Evolutionary conservation across 2,888 invertebrate species (phyloP).

Genomic region (Caenorhabditis virilis): DNA sequence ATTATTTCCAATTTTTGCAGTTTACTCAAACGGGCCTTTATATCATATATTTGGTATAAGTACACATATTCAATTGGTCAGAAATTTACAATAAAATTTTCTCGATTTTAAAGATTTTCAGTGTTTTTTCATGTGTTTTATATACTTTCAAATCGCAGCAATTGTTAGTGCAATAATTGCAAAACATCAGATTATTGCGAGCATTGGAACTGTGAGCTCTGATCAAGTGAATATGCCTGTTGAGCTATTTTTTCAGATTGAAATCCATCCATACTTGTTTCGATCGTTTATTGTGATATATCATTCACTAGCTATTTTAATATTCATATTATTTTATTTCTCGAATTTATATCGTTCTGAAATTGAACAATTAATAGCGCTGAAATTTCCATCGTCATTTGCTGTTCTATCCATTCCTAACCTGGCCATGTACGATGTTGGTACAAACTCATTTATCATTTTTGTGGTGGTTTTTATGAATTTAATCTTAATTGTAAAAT

Average conservation of each 20-base stretch:
- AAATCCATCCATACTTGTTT: constrained; percentile 4
- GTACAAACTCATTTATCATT: constrained; percentile 12
- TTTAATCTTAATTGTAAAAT: constrained; percentile 8
- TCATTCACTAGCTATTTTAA: constrained; percentile 13
- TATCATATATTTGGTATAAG: constrained; percentile 13
- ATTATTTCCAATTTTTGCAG: constrained; percentile 22
- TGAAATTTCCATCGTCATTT: constrained; percentile 23
- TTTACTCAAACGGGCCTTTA: constrained; percentile 23
- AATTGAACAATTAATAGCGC: constrained; percentile 3
- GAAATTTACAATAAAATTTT: background rate
- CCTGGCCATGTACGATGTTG: constrained; percentile 16
- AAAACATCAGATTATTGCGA: constrained; percentile 25
- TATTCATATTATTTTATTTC: constrained; percentile 6
- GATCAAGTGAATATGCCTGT: too few species aligned
- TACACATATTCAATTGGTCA: constrained; percentile 19
- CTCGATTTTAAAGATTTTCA: background rate
- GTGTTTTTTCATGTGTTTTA: constrained; percentile 11
- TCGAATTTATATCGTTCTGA: constrained; percentile 5
- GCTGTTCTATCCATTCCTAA: constrained; percentile 8
- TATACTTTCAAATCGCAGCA: constrained; percentile 23
- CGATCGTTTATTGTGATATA: constrained; percentile 17
- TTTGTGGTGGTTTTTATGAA: constrained; percentile 6
- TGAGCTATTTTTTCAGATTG: constrained; percentile 4
- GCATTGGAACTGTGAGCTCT: constrained; percentile 29
- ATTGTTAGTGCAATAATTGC: constrained; percentile 26